Evolutionary conservation across 1,140 invertebrate genomes (phyloP), one percentile per base, ranked within the genome.

Genomic region (Drosophila ogumai): DNA sequence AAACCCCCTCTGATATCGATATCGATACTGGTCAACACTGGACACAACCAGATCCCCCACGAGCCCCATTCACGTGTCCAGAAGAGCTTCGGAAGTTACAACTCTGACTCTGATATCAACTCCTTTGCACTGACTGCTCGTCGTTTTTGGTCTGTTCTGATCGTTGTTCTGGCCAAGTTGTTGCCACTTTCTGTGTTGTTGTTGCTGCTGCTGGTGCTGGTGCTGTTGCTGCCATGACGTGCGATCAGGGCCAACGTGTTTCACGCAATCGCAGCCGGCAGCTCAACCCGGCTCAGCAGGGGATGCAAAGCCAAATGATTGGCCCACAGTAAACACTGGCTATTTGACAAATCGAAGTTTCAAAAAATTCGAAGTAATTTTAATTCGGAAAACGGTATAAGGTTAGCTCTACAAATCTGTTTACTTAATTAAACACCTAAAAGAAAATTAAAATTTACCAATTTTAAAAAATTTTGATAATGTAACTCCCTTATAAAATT

Each of bases 231-330:
- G 41, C 17, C 9, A 6, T 58, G 64, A 31, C 47, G 54, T 38
- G 49, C 69, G 81, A 84, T 81, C 81, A 84, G 63, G 81, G 81
- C 55, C 73, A 84, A 80, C 81, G 57, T 77, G 81, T 82, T 76
- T 75, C 28, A 47, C 59, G 59, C 63, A 65, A 65, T 56, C 76
- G 66, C 43, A 78, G 52, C 50, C 60, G 73, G 55, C 74, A 57
- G 34, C 46, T 32, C 5, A 13, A 13, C n/a, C 8, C 32, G 6
- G 19, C 34, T 58, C 55, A 58, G 73, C 72, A 67, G 58, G 69
- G 54, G 69, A 72, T 73, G 55, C 67, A 72, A 40, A 73, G 54
- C 31, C 54, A 50, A 50, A 43, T 44, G 69, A 69, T 67, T 50
- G 28, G 17, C 8, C 12, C 22, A 67, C 38, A 55, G 63, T 36